Conservation (phyloP, 2,888 invertebrate genomes). For the Uropetala carovei region DNA sequence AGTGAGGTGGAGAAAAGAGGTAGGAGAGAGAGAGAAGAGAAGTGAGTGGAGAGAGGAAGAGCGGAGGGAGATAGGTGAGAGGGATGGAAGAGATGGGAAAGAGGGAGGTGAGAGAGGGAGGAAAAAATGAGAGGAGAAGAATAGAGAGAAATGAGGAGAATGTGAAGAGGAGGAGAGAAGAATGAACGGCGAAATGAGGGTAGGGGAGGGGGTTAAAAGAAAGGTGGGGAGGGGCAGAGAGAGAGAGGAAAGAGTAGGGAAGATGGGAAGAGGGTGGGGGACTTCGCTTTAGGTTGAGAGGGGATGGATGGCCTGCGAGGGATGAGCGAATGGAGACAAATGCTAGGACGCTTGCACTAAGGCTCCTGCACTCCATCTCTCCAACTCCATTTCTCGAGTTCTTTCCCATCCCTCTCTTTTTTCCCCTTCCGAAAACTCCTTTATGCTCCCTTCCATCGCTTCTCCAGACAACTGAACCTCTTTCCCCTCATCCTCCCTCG, state of each 20-base stretch:
- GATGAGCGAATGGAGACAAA: conserved; percentile 36
- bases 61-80: neutral
- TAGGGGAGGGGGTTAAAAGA: neutral
- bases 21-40: neutral
- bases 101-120: neutral
- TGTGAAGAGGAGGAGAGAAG: neutral
- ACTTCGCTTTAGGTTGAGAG: neutral
- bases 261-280: neutral
- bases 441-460: no score
- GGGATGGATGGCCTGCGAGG: neutral
- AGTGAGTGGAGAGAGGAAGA: neutral
- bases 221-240: neutral
- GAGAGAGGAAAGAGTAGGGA: neutral
- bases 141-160: neutral
- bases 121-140: neutral
- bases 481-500: neutral
- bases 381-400: neutral
- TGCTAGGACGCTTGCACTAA: conserved; percentile 14
- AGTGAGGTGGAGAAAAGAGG: neutral
- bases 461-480: no score
- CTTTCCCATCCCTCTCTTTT: neutral
- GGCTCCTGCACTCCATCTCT: conserved; percentile 27
- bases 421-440: no score
- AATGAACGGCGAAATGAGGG: neutral
- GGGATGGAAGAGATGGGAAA: no score